A percentile compares a stretch with the other conserved stretches of the same genome.
These are phyloP conservation scores for Drosophila falleni DNA, from an alignment of 2,888 invertebrate species.

Conservation along the genomic window DNA sequence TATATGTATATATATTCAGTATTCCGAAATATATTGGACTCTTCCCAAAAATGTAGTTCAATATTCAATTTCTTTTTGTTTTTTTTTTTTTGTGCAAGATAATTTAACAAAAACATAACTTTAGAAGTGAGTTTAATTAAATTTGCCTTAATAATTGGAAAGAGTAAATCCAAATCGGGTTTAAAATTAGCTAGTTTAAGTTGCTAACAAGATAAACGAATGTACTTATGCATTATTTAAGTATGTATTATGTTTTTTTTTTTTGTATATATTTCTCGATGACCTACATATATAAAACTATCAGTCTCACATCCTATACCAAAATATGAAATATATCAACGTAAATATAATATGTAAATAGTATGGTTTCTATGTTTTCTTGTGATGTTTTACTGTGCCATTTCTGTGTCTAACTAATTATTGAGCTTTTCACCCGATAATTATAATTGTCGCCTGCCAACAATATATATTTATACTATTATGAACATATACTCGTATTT, in stretches of 20 bases:
- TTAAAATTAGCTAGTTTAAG: constrained; percentile 69
- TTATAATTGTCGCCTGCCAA: constrained; percentile 4
- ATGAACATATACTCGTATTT: not conserved
- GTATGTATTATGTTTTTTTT: constrained; percentile 23
- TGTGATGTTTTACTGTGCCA: constrained; percentile 13
- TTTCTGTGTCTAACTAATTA: not conserved
- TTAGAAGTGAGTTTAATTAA: not conserved
- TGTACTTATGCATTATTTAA: constrained; percentile 40
- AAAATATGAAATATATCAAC: constrained; percentile 58
- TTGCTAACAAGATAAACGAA: constrained; percentile 45
- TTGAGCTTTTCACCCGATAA: constrained; percentile 6
- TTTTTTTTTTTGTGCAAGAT: constrained; percentile 2
- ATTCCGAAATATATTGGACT: constrained; percentile 49
- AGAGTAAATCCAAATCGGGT: constrained; percentile 25
- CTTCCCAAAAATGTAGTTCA: constrained; percentile 38
- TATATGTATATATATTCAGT: constrained; percentile 39
- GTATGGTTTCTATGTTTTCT: constrained; percentile 36
- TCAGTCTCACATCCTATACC: constrained; percentile 84
- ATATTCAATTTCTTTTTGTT: not conserved
- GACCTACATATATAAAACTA: constrained; percentile 82
- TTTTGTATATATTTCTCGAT: constrained; percentile 43
- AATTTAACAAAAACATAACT: constrained; percentile 1
- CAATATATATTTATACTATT: not conserved
- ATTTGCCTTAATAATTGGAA: constrained; percentile 12
- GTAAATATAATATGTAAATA: constrained; percentile 55